Conservation (phyloP, 2,888 invertebrate genomes). For the Elgonia sp. region DNA sequence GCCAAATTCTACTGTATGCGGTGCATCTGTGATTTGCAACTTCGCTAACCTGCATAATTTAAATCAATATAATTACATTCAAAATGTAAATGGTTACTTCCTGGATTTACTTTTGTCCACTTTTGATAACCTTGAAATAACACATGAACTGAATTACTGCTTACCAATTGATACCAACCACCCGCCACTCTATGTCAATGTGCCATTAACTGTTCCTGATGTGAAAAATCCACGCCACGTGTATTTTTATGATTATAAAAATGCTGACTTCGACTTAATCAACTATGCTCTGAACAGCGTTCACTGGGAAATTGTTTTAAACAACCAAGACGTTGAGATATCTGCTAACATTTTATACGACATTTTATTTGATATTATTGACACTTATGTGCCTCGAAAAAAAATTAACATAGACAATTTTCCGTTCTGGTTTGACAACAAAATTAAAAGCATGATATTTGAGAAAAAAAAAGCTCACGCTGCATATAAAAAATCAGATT, state of each 20-base stretch:
- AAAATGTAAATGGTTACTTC: too few relatives aligned
- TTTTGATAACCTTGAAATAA: too few relatives aligned
- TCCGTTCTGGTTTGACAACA: slow-evolving; percentile 28
- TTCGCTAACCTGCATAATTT: too few relatives aligned
- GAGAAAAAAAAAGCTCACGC: slow-evolving; percentile 32
- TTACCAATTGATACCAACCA: too few relatives aligned
- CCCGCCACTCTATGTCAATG: too few relatives aligned
- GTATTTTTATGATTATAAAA: slow-evolving; percentile 18
- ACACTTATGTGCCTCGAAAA: slow-evolving; percentile 7
- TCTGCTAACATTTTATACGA: not conserved
- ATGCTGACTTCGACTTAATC: slow-evolving; percentile 1
- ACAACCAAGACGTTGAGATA: not conserved
- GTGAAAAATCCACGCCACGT: too few relatives aligned
- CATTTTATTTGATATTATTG: not conserved
- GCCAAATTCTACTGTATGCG: too few relatives aligned
- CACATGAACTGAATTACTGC: too few relatives aligned
- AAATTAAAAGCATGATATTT: slow-evolving; percentile 13
- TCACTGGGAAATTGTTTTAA: not conserved
- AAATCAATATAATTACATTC: too few relatives aligned
- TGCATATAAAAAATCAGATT: not conserved
- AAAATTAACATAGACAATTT: not conserved
- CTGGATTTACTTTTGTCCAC: too few relatives aligned
- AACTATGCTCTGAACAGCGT: not conserved
- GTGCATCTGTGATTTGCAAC: too few relatives aligned
- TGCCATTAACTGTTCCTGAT: too few relatives aligned